Conservation (phyloP, 2,888 invertebrate species). For the Odontocolon sp. region DNA sequence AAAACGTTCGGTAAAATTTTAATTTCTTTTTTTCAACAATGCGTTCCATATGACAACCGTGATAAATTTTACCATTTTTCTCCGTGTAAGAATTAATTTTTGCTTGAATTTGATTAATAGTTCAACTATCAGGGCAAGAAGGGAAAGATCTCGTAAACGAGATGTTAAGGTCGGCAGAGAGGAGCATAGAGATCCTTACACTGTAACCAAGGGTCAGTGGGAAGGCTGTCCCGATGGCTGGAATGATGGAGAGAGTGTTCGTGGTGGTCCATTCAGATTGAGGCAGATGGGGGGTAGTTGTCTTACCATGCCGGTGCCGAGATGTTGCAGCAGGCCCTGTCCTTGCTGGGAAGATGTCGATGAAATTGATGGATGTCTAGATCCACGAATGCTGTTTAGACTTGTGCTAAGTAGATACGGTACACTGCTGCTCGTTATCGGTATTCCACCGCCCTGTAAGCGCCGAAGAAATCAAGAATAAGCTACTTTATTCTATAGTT, state of each 20-base stretch:
- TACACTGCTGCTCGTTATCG: conserved; percentile 94
- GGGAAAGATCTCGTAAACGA: conserved; percentile 55
- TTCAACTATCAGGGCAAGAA: conserved; percentile 15
- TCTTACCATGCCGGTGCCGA: conserved; percentile 97
- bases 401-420: conserved; percentile 92
- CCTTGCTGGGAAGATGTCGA: conserved; percentile 86
- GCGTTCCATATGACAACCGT: too few species aligned
- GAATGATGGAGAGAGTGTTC: conserved; percentile 81
- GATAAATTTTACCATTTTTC: too few species aligned
- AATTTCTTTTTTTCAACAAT: conserved; percentile 55
- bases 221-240: conserved; percentile 82
- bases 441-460: conserved; percentile 92
- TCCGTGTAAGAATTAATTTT: too few species aligned
- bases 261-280: conserved; percentile 85
- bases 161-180: conserved; percentile 62
- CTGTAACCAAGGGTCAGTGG: conserved; percentile 82
- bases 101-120: too few species aligned
- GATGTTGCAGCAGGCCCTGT: conserved; percentile 91
- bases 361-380: conserved; percentile 88
- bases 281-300: conserved; percentile 86
- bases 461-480: background rate
- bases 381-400: conserved; percentile 87
- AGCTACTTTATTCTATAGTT: background rate
- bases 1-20: too few species aligned
- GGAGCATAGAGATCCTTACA: conserved; percentile 81